phyloP scores from a whole-genome alignment of 2,797 vertebrate genomes.

The Iguana delicatissima region DNA sequence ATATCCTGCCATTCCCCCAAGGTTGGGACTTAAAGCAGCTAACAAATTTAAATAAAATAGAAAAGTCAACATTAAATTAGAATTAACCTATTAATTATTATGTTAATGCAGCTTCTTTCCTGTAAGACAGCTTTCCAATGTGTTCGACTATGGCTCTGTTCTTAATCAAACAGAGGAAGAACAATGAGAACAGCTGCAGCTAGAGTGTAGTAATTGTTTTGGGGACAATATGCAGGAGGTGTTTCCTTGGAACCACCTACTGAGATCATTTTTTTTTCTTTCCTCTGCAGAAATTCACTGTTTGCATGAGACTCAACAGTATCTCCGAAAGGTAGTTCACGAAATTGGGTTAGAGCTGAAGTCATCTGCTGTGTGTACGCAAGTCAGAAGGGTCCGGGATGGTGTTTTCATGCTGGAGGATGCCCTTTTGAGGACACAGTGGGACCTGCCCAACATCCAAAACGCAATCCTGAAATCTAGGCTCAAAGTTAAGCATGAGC shows the following conservation, averaged over 20 bases:
- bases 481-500: conserved; percentile 64
- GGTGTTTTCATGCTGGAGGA: conserved; percentile 87
- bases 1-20: neutral
- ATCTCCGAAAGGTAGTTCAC: conserved; percentile 89
- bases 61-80: too few species aligned
- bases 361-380: conserved; percentile 87
- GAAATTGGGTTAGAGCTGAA: conserved; percentile 94
- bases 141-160: too few species aligned
- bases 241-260: neutral
- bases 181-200: too few species aligned
- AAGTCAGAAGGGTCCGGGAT: conserved; percentile 87
- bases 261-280: conserved; percentile 25
- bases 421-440: conserved; percentile 85
- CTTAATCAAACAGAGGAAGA: too few species aligned
- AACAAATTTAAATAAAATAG: too few species aligned
- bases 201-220: too few species aligned
- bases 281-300: conserved; percentile 89
- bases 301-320: conserved; percentile 92
- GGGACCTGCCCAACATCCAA: conserved; percentile 83
- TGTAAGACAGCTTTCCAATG: too few species aligned
- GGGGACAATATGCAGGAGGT: too few species aligned
- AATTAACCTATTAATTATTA: too few species aligned
- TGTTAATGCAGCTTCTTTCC: too few species aligned
- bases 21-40: neutral
- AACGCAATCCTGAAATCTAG: conserved; percentile 76